Evolutionary conservation across 2,113 vertebrate species (phyloP), one percentile per base, ranked within the genome.

Genomic region (Channa argus): DNA sequence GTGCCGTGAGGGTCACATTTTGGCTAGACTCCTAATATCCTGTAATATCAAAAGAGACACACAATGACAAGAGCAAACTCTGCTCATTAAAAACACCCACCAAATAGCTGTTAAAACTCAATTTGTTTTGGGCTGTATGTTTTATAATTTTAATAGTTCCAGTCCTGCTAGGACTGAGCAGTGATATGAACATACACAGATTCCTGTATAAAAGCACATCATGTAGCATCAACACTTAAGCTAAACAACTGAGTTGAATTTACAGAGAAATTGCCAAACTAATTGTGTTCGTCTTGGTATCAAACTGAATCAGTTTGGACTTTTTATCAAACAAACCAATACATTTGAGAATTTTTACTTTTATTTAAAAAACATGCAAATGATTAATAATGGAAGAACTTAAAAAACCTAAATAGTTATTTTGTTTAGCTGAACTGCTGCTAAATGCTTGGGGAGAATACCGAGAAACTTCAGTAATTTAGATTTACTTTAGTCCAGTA

Each of bases 31-130:
- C 89, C 88, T 53, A 24, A 90, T 63, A 78, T 84, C 89, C 94
- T 95, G 92, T 72, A 94, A 94, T 85, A 92, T 87, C 63, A 93
- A 93, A 85, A 74, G 49, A 93, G 54, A 89, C 54, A 86, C 47
- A 84, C 14, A 73, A 71, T 87, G 83, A 94, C 64, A 64, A 4
- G 11, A 64, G 68, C 55, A 78, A 53, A 46, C 43, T 56, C 14
- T 12, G 41, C 44, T 74, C 56, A 68, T 49, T 5, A 63, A 63
- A 56, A 63, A 56, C 12, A 65, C 24, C 0, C 33, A 63, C 65
- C 49, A 77, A 66, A 51, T 36, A 8, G 55, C 71, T 59, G 75
- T 78, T 84, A 53, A 74, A 71, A 63, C 47, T 36, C 41, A 60
- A 50, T 38, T 47, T 24, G 62, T 75, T 71, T 63, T 45, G 56